A percentile compares a stretch with the other conserved stretches of the same genome.
Conservation (phyloP, 23 tunicate genomes). For the Diplosoma virens region DNA sequence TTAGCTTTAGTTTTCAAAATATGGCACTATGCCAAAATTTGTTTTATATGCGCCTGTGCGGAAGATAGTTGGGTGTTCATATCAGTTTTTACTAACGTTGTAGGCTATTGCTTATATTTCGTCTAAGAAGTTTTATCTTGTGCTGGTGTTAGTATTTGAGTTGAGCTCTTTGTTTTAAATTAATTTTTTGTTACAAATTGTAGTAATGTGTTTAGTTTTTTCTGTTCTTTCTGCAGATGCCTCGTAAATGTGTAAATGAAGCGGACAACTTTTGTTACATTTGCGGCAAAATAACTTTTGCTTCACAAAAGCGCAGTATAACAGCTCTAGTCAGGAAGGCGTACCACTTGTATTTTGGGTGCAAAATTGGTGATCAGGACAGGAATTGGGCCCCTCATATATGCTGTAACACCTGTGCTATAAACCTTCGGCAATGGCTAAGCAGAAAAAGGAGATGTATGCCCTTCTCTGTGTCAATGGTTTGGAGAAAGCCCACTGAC, state of each 20-base stretch:
- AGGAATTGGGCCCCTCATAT: conserved; percentile 41
- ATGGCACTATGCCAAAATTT: not conserved
- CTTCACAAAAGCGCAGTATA: conserved; percentile 25
- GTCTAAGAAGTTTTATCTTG: conserved; percentile 14
- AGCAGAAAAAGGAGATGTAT: conserved; percentile 13
- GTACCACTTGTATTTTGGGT: conserved; percentile 37
- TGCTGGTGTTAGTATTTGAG: conserved; percentile 6
- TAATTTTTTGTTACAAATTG: conserved; percentile 9
- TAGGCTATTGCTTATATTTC: conserved; percentile 11
- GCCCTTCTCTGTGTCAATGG: conserved; percentile 36
- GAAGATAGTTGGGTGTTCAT: not conserved
- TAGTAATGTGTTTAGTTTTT: conserved; percentile 16
- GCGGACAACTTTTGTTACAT: conserved; percentile 21
- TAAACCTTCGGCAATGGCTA: conserved; percentile 40
- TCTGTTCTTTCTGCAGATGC: conserved; percentile 36
- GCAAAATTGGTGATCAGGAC: conserved; percentile 39
- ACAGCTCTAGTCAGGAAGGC: conserved; percentile 26
- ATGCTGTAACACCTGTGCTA: conserved; percentile 31
- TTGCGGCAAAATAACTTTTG: conserved; percentile 27
- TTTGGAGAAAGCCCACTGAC: conserved; percentile 25
- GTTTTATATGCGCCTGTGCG: not conserved
- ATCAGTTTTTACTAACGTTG: conserved; percentile 1
- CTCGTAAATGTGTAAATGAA: conserved; percentile 27
- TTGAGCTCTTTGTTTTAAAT: conserved; percentile 2
- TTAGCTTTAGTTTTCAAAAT: conserved; percentile 19